Conservation (phyloP, 2,797 vertebrate genomes). For the Eidolon dupreanum region DNA sequence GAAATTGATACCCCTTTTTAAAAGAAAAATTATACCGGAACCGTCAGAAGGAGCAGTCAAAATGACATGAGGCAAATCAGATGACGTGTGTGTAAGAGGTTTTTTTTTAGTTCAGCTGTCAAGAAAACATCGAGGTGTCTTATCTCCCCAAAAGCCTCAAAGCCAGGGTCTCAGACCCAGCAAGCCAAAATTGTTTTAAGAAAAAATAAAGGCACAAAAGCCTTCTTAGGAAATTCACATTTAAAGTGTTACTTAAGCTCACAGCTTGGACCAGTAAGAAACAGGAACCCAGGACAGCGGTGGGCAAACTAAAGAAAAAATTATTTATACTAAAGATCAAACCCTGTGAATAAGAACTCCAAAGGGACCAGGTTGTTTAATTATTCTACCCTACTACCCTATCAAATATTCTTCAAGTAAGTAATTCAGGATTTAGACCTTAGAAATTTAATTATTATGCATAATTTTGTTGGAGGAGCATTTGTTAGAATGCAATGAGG, state of each 20-base stretch:
- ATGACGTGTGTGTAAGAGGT: neutral
- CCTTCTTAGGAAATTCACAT: constrained; percentile 43
- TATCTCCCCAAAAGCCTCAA: constrained; percentile 60
- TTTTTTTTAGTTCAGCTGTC: constrained; percentile 60
- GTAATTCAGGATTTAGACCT: constrained; percentile 31
- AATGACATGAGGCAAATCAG: constrained; percentile 58
- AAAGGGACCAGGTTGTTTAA: constrained; percentile 59
- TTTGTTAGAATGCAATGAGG: neutral
- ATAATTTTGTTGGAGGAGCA: constrained; percentile 24
- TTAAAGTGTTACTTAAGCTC: constrained; percentile 65
- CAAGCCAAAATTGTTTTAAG: constrained; percentile 70
- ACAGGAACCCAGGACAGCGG: neutral
- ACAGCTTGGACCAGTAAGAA: constrained; percentile 19
- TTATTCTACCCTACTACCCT: constrained; percentile 47
- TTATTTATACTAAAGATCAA: constrained; percentile 57
- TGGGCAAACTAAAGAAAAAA: constrained; percentile 53
- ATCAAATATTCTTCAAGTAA: constrained; percentile 43
- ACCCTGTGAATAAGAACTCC: constrained; percentile 39
- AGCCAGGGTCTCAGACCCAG: constrained; percentile 56
- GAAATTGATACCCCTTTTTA: constrained; percentile 66
- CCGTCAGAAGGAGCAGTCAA: constrained; percentile 54
- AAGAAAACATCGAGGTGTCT: neutral
- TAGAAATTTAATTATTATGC: constrained; percentile 46
- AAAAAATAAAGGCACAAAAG: constrained; percentile 76
- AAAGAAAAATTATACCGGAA: constrained; percentile 60